A percentile compares a stretch with the other conserved stretches of the same genome.
phyloP scores from a whole-genome alignment of 1,140 invertebrate genomes.

The Cotesia chilonis region DNA sequence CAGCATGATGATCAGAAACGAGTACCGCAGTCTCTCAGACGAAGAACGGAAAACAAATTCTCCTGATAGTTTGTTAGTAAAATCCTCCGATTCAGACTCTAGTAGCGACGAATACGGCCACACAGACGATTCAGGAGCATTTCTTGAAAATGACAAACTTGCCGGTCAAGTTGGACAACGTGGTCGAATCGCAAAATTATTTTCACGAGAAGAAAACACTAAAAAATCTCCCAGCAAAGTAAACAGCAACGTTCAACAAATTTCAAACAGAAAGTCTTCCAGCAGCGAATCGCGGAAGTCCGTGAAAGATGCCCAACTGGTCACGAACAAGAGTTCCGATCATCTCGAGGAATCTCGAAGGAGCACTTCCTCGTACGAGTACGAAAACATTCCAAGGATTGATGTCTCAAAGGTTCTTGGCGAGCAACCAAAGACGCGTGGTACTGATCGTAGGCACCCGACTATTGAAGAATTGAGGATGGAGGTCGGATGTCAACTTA shows the following conservation, averaged over 20 bases:
- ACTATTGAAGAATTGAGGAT: constrained; percentile 61
- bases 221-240: constrained; percentile 38
- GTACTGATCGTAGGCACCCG: constrained; percentile 41
- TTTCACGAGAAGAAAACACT: constrained; percentile 53
- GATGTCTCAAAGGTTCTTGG: constrained; percentile 54
- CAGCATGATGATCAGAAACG: constrained; percentile 36
- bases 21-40: constrained; percentile 52
- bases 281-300: constrained; percentile 34
- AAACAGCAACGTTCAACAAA: constrained; percentile 2
- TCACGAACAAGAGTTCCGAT: constrained; percentile 33
- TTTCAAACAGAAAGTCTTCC: constrained; percentile 23
- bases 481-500: constrained; percentile 57
- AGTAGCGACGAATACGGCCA: constrained; percentile 63
- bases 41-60: constrained; percentile 63
- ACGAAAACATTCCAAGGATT: constrained; percentile 64
- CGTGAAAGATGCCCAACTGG: constrained; percentile 35
- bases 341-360: constrained; percentile 33
- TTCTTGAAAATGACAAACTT: constrained; percentile 50
- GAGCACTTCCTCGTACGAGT: constrained; percentile 53
- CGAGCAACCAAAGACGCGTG: constrained; percentile 21
- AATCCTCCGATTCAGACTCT: constrained; percentile 60
- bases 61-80: constrained; percentile 60
- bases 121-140: constrained; percentile 62
- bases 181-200: constrained; percentile 59
- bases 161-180: constrained; percentile 31